Conservation (phyloP, 2,888 invertebrate genomes). For the Athalia cordata region DNA sequence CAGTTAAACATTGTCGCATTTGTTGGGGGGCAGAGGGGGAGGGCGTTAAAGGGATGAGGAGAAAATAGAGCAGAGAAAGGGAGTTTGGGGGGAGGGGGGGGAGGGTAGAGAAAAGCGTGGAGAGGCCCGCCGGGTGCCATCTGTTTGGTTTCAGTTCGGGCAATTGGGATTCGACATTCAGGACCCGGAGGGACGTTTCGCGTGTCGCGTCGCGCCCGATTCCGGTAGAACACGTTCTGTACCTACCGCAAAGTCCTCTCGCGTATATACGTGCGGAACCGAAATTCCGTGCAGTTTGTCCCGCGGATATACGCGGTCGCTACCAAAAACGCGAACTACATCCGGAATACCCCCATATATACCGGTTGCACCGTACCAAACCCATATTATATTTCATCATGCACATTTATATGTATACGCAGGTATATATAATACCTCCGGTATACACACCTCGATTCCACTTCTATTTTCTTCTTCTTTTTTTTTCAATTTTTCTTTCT, state of each 20-base stretch:
- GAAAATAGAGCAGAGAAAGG: background rate
- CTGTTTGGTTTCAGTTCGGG: constrained; percentile 45
- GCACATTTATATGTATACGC: background rate
- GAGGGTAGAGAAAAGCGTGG: background rate
- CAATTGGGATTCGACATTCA: constrained; percentile 44
- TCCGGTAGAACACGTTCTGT: constrained; percentile 35
- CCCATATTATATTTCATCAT: too few species aligned
- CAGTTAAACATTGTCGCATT: constrained; percentile 26
- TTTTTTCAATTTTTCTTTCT: too few species aligned
- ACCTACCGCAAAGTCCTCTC: constrained; percentile 27
- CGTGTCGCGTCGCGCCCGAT: constrained; percentile 27
- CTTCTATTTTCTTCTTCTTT: too few species aligned
- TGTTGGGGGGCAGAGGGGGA: background rate
- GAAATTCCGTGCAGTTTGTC: constrained; percentile 29
- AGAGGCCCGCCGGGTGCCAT: constrained; percentile 40
- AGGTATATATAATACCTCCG: too few species aligned
- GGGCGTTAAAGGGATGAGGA: background rate
- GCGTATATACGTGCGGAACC: constrained; percentile 22
- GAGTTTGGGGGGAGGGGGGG: background rate
- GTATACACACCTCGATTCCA: too few species aligned
- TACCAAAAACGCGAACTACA: background rate
- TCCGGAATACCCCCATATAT: background rate
- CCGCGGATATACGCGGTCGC: constrained; percentile 8
- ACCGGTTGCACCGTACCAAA: too few species aligned
- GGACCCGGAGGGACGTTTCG: constrained; percentile 28